Evolutionary conservation across 2,797 vertebrate species (phyloP), one percentile per base, ranked within the genome.

Genomic region (Vireo griseus): DNA sequence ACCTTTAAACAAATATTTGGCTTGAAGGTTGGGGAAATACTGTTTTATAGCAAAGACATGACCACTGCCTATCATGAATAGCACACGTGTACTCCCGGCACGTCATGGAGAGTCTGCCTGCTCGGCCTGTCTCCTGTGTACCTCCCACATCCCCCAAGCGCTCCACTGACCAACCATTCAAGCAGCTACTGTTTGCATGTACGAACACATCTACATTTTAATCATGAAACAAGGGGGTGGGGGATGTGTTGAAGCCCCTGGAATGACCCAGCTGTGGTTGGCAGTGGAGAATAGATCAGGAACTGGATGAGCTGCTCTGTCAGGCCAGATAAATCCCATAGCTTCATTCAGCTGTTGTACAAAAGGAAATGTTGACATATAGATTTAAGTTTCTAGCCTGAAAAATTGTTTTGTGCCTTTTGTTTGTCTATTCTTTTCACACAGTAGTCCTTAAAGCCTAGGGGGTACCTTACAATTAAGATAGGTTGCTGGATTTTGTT

Each of bases 1-100:
- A 78, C 28, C 37, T 90, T 95, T 78, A 84, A 93, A 80, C 22
- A 94, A 93, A 94, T 91, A 92, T 92, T 94, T 96, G 76, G 9
- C 48, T 83, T 88, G 73, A 83, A 78, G 45, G 79, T 19, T 75
- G 75, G 58, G 89, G 75, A 96, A 95, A 93, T 35, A 71, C 4
- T 65, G 51, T n/a, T 83, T 90, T 40, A 65, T 31, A 83, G 29
- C 10, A 10, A 86, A 88, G 55, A 51, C 35, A 66, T 37, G 57
- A 48, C 51, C 58, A 52, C 45, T 78, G 58, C 19, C 76, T 61
- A 11, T 18, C 44, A 68, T 0, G 0, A 61, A 65, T 31, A 20
- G 24, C 86, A 74, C 40, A 48, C 0, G 0, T 2, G 62, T 1
- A 0, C 31, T 37, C 25, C 40, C 5, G 5, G 35, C 62, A 66